These are phyloP conservation scores for Lepus timidus DNA, from an alignment of 2,113 vertebrate genomes.

Conservation along the genomic window DNA sequence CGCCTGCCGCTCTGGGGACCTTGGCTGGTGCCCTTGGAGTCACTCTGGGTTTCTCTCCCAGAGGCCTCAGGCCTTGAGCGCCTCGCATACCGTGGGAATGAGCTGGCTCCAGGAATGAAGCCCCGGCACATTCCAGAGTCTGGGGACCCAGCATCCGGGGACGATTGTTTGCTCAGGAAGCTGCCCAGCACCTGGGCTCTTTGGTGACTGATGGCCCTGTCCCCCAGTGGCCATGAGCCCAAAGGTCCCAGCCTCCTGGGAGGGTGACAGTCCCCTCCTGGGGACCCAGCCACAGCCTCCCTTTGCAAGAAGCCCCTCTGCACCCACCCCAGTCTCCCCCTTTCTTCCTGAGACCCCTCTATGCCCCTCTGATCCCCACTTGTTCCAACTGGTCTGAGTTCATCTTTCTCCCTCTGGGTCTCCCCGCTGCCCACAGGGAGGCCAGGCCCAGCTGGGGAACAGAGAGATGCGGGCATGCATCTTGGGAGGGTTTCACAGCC, in stretches of 20 bases:
- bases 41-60: background rate
- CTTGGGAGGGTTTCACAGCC: background rate
- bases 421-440: background rate
- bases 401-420: background rate
- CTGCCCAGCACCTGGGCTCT: background rate
- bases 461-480: background rate
- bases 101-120: background rate
- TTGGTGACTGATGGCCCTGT: background rate
- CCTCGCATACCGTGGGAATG: background rate
- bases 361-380: accelerated
- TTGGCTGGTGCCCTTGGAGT: background rate
- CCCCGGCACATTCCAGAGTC: background rate
- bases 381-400: background rate
- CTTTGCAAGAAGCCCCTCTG: background rate
- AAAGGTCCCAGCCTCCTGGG: background rate
- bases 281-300: background rate
- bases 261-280: too few species aligned
- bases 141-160: background rate
- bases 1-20: background rate
- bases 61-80: background rate
- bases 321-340: background rate
- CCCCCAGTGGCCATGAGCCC: background rate
- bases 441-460: background rate
- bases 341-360: background rate
- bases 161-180: background rate